A percentile compares a stretch with the other conserved stretches of the same genome.
phyloP scores from a whole-genome alignment of 1,140 invertebrate genomes.

The Globodera rostochiensis region DNA sequence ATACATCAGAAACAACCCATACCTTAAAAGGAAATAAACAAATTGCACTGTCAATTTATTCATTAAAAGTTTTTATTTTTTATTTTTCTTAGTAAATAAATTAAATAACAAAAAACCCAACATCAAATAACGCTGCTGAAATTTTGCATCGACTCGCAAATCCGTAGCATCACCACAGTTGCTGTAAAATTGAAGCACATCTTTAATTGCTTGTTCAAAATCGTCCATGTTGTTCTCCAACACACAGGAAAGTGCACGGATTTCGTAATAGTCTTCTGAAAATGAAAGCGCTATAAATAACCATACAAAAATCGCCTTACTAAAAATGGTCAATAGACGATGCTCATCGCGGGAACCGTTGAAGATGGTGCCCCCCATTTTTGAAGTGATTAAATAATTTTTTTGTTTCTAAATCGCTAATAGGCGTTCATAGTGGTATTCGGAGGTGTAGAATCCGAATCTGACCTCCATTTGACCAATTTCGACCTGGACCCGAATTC shows the following conservation, averaged over 20 bases:
- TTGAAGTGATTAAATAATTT: too few species aligned
- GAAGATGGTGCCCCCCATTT: too few species aligned
- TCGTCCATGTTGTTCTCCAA: background rate
- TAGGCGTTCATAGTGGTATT: too few species aligned
- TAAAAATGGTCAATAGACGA: background rate
- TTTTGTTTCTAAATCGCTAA: too few species aligned
- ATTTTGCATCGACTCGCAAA: background rate
- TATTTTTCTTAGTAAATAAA: too few species aligned
- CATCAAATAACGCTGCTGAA: background rate
- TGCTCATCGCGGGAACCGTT: background rate
- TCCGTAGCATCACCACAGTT: background rate
- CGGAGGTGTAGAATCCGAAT: too few species aligned
- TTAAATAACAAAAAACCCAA: background rate
- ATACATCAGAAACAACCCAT: conserved; percentile 1
- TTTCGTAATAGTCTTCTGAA: conserved; percentile 4
- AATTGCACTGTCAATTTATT: too few species aligned
- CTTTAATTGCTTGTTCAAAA: background rate
- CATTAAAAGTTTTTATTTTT: too few species aligned
- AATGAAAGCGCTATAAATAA: background rate
- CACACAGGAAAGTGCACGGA: background rate
- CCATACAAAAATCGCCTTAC: background rate
- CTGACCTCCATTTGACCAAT: too few species aligned
- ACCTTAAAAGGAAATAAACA: background rate
- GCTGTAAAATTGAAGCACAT: conserved; percentile 7
- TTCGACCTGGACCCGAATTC: too few species aligned